Conservation (phyloP, 2,888 invertebrate genomes). For the Callinectes sapidus region DNA sequence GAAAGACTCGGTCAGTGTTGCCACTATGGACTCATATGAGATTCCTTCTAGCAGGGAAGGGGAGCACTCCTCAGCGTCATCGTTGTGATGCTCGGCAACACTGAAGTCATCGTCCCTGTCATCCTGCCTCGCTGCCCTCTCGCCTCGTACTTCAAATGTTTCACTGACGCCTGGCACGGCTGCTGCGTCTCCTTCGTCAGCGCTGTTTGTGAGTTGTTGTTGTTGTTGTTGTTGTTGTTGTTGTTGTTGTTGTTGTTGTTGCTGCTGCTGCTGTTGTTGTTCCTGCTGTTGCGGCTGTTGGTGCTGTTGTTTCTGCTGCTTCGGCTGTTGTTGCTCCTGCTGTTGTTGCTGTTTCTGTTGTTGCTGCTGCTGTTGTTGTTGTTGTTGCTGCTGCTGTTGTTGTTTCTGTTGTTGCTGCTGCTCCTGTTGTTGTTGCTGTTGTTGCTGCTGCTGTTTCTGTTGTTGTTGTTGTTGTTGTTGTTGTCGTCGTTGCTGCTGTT, state of each 20-base stretch:
- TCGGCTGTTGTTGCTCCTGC: neutral
- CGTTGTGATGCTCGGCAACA: neutral
- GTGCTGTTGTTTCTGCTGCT: neutral
- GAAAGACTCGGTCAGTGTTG: neutral
- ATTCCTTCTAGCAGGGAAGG: slow-evolving; percentile 4
- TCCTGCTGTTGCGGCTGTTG: neutral
- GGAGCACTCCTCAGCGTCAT: neutral
- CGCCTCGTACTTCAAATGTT: neutral
- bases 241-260: neutral
- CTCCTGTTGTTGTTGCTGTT: neutral
- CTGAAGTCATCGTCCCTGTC: neutral
- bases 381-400: neutral
- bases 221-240: neutral
- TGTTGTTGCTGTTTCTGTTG: neutral
- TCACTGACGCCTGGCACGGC: neutral
- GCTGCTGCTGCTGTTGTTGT: neutral
- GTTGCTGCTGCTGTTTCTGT: neutral
- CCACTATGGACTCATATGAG: neutral
- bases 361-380: neutral
- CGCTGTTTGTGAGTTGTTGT: neutral
- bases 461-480: neutral
- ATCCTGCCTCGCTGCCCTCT: neutral
- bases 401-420: neutral
- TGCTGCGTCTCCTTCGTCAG: neutral
- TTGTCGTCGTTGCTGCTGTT: neutral